Percentiles rank a stretch among this genome's conserved stretches.
Evolutionary conservation across 2,888 invertebrate genomes (phyloP).

Genomic region (Leuctra nigra): DNA sequence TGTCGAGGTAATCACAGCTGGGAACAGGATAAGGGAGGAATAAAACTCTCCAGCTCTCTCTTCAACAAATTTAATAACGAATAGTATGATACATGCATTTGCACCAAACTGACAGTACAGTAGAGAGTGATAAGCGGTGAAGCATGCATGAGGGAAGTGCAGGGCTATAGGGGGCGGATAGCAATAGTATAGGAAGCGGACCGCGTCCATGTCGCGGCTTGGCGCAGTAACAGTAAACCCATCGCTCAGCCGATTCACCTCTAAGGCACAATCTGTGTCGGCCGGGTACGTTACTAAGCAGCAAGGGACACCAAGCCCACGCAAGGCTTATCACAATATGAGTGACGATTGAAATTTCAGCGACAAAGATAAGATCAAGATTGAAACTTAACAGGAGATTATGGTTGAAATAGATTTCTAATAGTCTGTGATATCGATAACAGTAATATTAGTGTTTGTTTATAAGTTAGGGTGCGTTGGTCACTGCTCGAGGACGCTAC

Average conservation of each 20-base stretch:
- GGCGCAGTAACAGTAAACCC: no score
- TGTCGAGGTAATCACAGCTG: background rate
- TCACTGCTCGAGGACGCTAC: no score
- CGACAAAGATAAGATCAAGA: constrained; percentile 20
- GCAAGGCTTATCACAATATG: constrained; percentile 21
- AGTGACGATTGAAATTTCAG: constrained; percentile 23
- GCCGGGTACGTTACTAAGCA: constrained; percentile 18
- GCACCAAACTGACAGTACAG: constrained; percentile 24
- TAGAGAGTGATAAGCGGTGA: constrained; percentile 28
- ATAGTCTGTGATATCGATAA: constrained; percentile 17
- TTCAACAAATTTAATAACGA: constrained; percentile 28
- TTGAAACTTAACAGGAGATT: constrained; percentile 17
- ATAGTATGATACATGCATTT: constrained; percentile 28
- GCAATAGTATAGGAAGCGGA: constrained; percentile 17
- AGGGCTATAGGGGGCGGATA: constrained; percentile 12
- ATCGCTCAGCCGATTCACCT: constrained; percentile 26
- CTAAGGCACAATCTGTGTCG: constrained; percentile 29
- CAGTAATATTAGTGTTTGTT: constrained; percentile 17
- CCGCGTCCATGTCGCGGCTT: constrained; percentile 8
- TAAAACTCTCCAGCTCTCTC: constrained; percentile 26
- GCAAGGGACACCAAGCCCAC: constrained; percentile 20
- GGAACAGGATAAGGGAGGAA: constrained; percentile 14
- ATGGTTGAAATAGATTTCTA: constrained; percentile 15
- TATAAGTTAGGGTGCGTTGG: constrained; percentile 17
- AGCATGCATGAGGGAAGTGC: constrained; percentile 27